A percentile compares a stretch with the other conserved stretches of the same genome.
Conservation (phyloP, 2,113 vertebrate species). For the Epinephelus cyanopodus region DNA sequence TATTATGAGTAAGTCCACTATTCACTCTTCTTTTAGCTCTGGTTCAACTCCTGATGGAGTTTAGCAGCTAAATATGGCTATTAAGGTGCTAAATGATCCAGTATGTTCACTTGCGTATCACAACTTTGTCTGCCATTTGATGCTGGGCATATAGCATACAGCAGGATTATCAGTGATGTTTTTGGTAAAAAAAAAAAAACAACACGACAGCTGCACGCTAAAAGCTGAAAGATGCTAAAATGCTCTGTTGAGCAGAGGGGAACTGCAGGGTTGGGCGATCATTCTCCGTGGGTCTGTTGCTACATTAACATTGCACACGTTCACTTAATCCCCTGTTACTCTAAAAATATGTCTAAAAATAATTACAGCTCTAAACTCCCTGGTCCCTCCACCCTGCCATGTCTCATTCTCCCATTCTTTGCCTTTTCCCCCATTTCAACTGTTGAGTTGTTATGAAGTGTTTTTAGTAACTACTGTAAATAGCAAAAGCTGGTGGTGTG, state of each 20-base stretch:
- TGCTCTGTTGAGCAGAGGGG: no score
- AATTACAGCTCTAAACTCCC: conserved; percentile 2
- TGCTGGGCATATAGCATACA: no score
- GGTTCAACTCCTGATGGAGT: not conserved
- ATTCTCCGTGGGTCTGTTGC: not conserved
- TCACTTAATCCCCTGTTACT: not conserved
- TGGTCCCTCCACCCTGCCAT: not conserved
- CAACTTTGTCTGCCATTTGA: not conserved
- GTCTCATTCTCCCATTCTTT: not conserved
- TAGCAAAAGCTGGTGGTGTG: conserved; percentile 8
- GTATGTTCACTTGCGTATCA: not conserved
- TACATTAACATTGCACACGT: not conserved
- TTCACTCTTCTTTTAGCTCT: no score
- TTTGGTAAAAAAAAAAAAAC: no score
- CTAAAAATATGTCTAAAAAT: not conserved
- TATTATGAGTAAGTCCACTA: no score
- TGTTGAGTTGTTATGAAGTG: not conserved
- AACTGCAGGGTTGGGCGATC: no score
- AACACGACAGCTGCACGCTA: no score
- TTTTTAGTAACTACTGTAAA: conserved; percentile 1
- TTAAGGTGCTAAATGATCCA: not conserved
- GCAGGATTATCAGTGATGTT: no score
- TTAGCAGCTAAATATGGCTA: not conserved
- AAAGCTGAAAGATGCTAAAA: no score
- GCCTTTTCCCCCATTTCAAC: not conserved